Percentiles rank a stretch among this genome's conserved stretches.
These are phyloP conservation scores for Cyrtonyx montezumae DNA, from an alignment of 2,113 vertebrate genomes.

Conservation along the genomic window DNA sequence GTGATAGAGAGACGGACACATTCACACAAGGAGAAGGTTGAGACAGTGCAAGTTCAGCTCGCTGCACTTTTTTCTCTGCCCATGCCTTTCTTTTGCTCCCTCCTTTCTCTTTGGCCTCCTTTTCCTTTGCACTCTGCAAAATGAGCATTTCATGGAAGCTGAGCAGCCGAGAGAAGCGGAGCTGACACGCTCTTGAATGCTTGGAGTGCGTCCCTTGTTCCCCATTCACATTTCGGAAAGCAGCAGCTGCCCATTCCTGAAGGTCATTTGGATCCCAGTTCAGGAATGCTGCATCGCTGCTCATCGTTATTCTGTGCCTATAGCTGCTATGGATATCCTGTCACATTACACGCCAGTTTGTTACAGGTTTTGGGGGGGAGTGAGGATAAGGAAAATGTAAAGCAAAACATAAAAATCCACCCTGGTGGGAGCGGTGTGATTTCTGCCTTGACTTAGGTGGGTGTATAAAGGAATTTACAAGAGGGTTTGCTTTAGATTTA, in stretches of 20 bases:
- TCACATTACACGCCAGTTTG: neutral
- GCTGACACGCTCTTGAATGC: neutral
- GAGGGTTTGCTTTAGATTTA: slow-evolving; percentile 17
- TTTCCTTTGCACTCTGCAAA: neutral
- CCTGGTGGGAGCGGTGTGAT: neutral
- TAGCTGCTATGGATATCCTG: neutral
- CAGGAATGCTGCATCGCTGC: neutral
- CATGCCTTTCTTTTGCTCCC: neutral
- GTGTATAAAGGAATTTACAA: neutral
- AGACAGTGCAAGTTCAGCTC: neutral
- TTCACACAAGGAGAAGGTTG: fast-evolving
- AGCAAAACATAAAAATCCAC: neutral
- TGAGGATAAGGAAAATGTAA: neutral
- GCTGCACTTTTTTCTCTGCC: neutral
- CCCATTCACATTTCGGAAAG: neutral
- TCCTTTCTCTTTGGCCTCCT: slow-evolving; percentile 13
- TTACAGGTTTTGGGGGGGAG: neutral
- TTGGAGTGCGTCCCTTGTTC: neutral
- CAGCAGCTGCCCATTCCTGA: slow-evolving; percentile 15
- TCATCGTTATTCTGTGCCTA: neutral
- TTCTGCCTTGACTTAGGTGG: neutral
- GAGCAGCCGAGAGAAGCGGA: neutral
- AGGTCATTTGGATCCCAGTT: slow-evolving; percentile 31
- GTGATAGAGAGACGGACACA: neutral
- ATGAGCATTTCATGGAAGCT: neutral